Evolutionary conservation across 2,113 vertebrate species (phyloP), one percentile per base, ranked within the genome.

Genomic region (Kryptolebias marmoratus): DNA sequence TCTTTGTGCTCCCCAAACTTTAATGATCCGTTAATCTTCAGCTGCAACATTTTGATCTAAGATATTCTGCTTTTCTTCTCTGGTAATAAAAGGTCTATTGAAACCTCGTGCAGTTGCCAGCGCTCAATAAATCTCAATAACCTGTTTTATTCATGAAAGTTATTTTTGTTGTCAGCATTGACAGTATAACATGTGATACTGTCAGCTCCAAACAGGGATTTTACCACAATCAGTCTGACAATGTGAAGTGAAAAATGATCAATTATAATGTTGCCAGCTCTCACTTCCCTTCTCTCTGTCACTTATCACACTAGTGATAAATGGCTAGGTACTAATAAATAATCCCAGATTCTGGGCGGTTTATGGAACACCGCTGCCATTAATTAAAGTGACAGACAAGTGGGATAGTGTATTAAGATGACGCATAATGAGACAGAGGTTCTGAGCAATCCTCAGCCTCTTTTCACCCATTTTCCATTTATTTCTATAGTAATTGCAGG

Each of bases 381-480:
- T 87, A 86, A 91, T 88, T 88, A 87, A 63, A 74, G 30, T 79
- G 81, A 86, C 64, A 82, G 84, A 84, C 84, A 84, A 77, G 82
- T 47, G 16, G 68, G 82, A 79, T 75, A 36, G 32, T 70, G 62
- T 71, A 82, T 86, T 75, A 78, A 54, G 63, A 75, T 58, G 50
- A 75, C 64, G 50, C 63, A 69, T 81, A 75, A 81, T 76, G 66
- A 81, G 64, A 77, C 55, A 73, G 67, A 73, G 60, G 60, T 53
- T 64, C 32, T 18, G 47, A 52, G 53, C 60, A 47, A 52, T 47
- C 60, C 69, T 72, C n/a, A 62, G 32, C 15, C 47, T 7, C 11
- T 47, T 67, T 52, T 68, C 64, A 74, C 64, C 64, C 63, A 39
- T 71, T 81, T 80, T 50, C 22, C 68, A 63, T 50, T 27, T 64